These are phyloP conservation scores for Strigamia transsilvanica DNA, from an alignment of 2,888 invertebrate genomes.

Conservation along the genomic window DNA sequence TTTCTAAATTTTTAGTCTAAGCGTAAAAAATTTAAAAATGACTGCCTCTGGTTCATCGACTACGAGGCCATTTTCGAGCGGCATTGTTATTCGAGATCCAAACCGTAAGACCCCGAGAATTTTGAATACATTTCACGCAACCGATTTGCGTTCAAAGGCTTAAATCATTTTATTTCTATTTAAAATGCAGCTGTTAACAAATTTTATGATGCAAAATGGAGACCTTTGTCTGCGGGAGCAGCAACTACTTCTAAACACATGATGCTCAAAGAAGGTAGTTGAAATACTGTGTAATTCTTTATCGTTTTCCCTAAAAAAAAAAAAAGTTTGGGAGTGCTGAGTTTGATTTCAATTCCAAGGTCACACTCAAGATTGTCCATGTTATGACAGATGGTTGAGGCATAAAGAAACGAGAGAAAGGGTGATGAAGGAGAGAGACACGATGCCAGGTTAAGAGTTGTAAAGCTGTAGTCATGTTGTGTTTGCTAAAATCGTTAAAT, in stretches of 20 bases:
- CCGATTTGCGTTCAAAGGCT: not conserved
- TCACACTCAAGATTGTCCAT: constrained; percentile 24
- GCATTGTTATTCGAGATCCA: constrained; percentile 14
- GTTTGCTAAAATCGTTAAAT: too few relatives aligned
- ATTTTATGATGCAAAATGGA: constrained; percentile 24
- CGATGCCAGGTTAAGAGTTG: constrained; percentile 14
- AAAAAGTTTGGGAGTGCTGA: not conserved
- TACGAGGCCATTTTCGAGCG: constrained; percentile 19
- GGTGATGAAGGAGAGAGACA: constrained; percentile 16
- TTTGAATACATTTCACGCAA: not conserved
- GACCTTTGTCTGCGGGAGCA: constrained; percentile 1
- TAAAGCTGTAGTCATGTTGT: too few relatives aligned
- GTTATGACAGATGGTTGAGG: constrained; percentile 33
- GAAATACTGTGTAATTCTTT: not conserved
- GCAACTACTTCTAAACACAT: constrained; percentile 31
- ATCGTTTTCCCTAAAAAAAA: not conserved
- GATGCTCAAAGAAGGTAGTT: constrained; percentile 25
- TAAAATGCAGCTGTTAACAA: constrained; percentile 15
- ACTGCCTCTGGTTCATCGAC: constrained; percentile 20
- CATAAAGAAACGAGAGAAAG: constrained; percentile 28
- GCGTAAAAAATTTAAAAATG: constrained; percentile 1
- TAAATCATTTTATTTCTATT: not conserved
- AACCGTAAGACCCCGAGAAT: not conserved
- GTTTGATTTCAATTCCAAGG: not conserved
- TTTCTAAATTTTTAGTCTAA: constrained; percentile 14